Percentiles rank a stretch among this genome's conserved stretches.
Conservation (phyloP, 2,113 vertebrate genomes). For the Caranx ignobilis region DNA sequence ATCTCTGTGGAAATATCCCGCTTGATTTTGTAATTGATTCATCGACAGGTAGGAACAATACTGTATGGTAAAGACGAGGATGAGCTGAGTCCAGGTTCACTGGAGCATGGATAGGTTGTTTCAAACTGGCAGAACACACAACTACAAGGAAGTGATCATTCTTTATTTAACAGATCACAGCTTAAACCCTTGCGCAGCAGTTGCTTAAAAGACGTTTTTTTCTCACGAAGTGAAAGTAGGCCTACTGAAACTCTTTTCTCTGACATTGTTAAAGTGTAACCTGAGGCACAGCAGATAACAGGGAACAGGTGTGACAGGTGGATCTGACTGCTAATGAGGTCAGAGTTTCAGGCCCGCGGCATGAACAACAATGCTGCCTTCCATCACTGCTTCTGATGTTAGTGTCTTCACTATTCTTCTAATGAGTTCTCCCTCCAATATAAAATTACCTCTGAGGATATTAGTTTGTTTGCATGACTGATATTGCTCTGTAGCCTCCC, state of each 20-base stretch:
- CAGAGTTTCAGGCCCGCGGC: conserved; percentile 11
- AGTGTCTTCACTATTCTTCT: background rate
- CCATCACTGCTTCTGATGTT: background rate
- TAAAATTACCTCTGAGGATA: background rate
- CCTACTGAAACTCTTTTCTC: background rate
- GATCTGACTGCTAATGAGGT: conserved; percentile 18
- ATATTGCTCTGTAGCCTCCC: background rate
- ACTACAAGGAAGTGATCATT: background rate
- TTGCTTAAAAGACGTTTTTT: background rate
- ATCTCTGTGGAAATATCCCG: conserved; percentile 25
- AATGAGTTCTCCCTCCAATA: background rate
- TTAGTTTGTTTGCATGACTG: background rate
- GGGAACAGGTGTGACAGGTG: conserved; percentile 71
- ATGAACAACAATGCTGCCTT: conserved; percentile 14
- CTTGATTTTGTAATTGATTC: background rate
- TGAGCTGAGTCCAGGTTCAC: background rate
- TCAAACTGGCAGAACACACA: no score
- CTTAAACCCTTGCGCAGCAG: background rate
- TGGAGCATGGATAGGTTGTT: no score
- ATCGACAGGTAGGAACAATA: conserved; percentile 57
- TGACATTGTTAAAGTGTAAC: conserved; percentile 41
- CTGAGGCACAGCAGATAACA: conserved; percentile 38
- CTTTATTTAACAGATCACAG: background rate
- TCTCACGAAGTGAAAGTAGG: background rate
- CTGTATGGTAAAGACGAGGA: background rate